A percentile compares a stretch with the other conserved stretches of the same genome.
These are phyloP conservation scores for Clytia hemisphaerica DNA, from an alignment of 30 jellyfish, hydroid and myxozoan species.

Conservation along the genomic window DNA sequence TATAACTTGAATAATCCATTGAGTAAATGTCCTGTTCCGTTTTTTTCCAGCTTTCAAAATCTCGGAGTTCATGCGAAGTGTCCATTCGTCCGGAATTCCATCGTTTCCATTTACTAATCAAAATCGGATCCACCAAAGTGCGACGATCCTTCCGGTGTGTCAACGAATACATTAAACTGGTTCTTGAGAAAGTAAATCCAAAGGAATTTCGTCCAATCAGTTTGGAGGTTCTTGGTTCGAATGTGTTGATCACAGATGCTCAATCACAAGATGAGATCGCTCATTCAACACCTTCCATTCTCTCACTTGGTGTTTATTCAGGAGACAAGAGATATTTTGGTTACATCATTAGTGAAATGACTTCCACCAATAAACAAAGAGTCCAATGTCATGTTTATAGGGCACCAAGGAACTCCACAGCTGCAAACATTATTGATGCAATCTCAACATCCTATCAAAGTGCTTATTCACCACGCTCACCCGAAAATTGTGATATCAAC, in stretches of 20 bases:
- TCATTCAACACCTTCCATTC: conserved; percentile 74
- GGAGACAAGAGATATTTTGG: conserved; percentile 81
- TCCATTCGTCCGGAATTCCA: conserved; percentile 23
- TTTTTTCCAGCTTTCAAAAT: too few species aligned
- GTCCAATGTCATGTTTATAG: conserved; percentile 76
- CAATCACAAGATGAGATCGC: conserved; percentile 36
- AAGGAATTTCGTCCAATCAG: conserved; percentile 44
- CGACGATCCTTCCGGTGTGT: conserved; percentile 55
- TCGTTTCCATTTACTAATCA: conserved; percentile 32
- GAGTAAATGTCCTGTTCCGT: too few species aligned
- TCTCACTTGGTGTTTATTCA: conserved; percentile 71
- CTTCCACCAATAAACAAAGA: conserved; percentile 45
- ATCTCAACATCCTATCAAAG: conserved; percentile 73
- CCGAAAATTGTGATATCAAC: neutral
- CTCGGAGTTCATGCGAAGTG: neutral
- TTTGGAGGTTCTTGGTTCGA: conserved; percentile 38
- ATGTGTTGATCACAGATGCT: conserved; percentile 21
- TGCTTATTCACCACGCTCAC: conserved; percentile 29
- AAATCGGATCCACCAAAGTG: conserved; percentile 72
- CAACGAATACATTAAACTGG: conserved; percentile 62
- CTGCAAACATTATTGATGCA: conserved; percentile 50
- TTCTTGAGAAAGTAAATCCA: conserved; percentile 67
- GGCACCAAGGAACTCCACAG: conserved; percentile 18
- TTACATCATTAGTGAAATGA: conserved; percentile 47
- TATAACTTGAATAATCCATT: too few species aligned